These are phyloP conservation scores for Haemorhous mexicanus DNA, from an alignment of 2,113 vertebrate genomes.

Conservation along the genomic window DNA sequence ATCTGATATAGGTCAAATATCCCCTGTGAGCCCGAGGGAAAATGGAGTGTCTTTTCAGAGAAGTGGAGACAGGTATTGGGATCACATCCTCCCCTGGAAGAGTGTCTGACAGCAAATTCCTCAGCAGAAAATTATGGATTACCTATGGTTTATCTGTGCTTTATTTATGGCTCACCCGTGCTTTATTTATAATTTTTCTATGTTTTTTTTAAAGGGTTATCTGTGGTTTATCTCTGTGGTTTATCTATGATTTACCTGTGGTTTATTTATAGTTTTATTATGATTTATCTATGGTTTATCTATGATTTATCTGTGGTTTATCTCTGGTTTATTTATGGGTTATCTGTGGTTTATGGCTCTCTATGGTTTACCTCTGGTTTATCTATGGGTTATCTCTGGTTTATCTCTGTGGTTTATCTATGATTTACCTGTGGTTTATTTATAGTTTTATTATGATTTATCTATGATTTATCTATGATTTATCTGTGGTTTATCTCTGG, in stretches of 20 bases:
- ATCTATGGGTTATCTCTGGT: not conserved
- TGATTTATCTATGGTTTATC: not conserved
- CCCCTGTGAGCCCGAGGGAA: not conserved
- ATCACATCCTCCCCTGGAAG: not conserved
- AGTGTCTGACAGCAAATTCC: not conserved
- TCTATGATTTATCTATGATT: accelerated
- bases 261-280: not conserved
- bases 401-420: not conserved
- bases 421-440: too few species aligned
- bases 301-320: not conserved
- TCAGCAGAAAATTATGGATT: not conserved
- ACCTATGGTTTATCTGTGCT: not conserved
- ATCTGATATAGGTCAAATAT: not conserved
- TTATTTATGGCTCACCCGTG: accelerated
- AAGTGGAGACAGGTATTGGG: not conserved
- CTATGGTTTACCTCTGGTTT: not conserved
- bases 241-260: not conserved
- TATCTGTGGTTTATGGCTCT: not conserved
- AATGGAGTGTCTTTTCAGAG: not conserved
- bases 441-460: not conserved
- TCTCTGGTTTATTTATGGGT: not conserved
- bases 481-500: not conserved
- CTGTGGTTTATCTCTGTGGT: accelerated
- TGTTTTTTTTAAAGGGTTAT: not conserved
- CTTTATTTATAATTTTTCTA: not conserved